Percentiles rank a stretch among this genome's conserved stretches.
phyloP scores from a whole-genome alignment of 2,113 vertebrate species.

The Pan troglodytes region NHGRI_mPanTro3-v2.1_pri NC_072421.2:134987501-134988000 shows the following conservation, averaged over 20 bases:
- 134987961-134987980: no score
- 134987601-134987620: slow-evolving; percentile 82
- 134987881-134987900: neutral
- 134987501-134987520: slow-evolving; percentile 88
- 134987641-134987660: slow-evolving; percentile 5
- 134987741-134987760: neutral
- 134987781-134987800: neutral
- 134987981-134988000: neutral
- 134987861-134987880: neutral
- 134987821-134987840: neutral
- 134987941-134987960: neutral
- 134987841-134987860: neutral
- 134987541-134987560: slow-evolving; percentile 89
- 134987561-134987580: slow-evolving; percentile 89
- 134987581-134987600: slow-evolving; percentile 85
- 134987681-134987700: slow-evolving; percentile 21
- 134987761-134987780: neutral
- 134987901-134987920: neutral
- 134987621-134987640: slow-evolving; percentile 82
- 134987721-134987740: neutral
- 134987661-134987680: neutral
- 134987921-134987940: neutral
- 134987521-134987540: slow-evolving; percentile 82
- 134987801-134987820: neutral
- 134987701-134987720: neutral